Base-by-base conservation (phyloP, 2,797 vertebrate genomes). In the Setipinna tenuifilis region DNA sequence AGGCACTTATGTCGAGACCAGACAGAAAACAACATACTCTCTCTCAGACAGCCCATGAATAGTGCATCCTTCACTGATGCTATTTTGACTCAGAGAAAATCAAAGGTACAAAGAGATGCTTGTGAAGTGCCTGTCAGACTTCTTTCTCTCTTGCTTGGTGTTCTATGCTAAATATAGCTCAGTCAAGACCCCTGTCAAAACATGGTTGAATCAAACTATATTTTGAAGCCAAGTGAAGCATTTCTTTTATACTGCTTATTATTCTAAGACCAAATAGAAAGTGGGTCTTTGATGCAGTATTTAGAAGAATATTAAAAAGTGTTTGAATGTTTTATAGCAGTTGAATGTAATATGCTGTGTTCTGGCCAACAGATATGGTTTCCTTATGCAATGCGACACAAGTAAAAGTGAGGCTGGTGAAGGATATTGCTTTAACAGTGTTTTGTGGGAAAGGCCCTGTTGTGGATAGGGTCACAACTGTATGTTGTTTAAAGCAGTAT, bases 51-150 rank as follows among this genome's bases (percentile, higher is more conserved):
- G 21, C 21, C 71, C 80, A 65, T 81, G 48, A 80, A 83, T 81
- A 81, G 57, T 21, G 35, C 35, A 65, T 78, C 68, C n/a, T 25
- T 62, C 23, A 86, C 50, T 21, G 25, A 44, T 31, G n/a, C 71
- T 85, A 85, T 85, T 82, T 85, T 54, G 59, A 54, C 28, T 81
- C 71, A 44, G 25, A 81, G 78, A 62, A 82, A 46, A 62, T 81
- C 23, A 23, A 85, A 44, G 35, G 23, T 61, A 44, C 16, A n/a
- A 14, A 78, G 71, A 61, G 35, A 25, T 81, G 50, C 71, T n/a
- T 86, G 28, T 75, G 59, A 7, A 83, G 28, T 78, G 3, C 71
- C 21, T 78, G 35, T 78, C 35, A 35, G 16, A 35, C 14, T 35
- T 6, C 31, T 44, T 14, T 78, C 14, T 44, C 7, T 6, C 35